Conservation (phyloP, 2,888 invertebrate genomes). For the Caenorhabditis macrosperma region DNA sequence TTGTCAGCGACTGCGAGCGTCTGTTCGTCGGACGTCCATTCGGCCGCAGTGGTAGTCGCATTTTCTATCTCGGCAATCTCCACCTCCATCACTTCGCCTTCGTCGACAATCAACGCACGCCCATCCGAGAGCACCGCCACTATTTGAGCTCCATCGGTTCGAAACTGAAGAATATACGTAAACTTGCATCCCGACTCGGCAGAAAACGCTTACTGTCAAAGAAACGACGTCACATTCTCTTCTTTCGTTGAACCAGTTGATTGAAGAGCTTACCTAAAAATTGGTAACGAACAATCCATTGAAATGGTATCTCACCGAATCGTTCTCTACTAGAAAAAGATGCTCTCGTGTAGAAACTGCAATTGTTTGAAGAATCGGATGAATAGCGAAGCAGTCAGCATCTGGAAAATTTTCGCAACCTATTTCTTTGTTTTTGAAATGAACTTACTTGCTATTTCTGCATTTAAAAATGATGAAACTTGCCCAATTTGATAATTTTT, state of each 20-base stretch:
- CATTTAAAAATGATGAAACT: slow-evolving; percentile 11
- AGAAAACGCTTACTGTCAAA: slow-evolving; percentile 1
- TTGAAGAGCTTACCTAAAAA: slow-evolving; percentile 1
- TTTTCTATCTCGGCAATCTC: slow-evolving; percentile 23
- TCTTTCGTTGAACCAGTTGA: slow-evolving; percentile 22
- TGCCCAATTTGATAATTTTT: slow-evolving; percentile 41
- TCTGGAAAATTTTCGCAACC: not conserved
- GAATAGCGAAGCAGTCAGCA: slow-evolving; percentile 33
- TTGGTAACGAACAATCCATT: slow-evolving; percentile 3
- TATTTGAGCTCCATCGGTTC: slow-evolving; percentile 40
- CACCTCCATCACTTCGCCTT: slow-evolving; percentile 27
- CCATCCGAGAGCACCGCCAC: slow-evolving; percentile 46
- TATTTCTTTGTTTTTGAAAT: not conserved
- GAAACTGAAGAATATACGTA: slow-evolving; percentile 17
- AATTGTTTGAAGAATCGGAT: slow-evolving; percentile 34
- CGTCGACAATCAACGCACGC: slow-evolving; percentile 25
- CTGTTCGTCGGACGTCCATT: slow-evolving; percentile 54
- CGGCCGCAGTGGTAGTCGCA: slow-evolving; percentile 8
- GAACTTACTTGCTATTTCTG: slow-evolving; percentile 13
- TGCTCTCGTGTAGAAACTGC: slow-evolving; percentile 26
- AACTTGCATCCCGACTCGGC: too few relatives aligned
- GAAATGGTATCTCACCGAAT: not conserved
- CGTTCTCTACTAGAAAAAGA: slow-evolving; percentile 26
- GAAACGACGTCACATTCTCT: not conserved
- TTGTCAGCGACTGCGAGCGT: slow-evolving; percentile 40